Evolutionary conservation across 2,113 vertebrate genomes (phyloP), one percentile per base, ranked within the genome.

Genomic region (Amblyopsis rosae): DNA sequence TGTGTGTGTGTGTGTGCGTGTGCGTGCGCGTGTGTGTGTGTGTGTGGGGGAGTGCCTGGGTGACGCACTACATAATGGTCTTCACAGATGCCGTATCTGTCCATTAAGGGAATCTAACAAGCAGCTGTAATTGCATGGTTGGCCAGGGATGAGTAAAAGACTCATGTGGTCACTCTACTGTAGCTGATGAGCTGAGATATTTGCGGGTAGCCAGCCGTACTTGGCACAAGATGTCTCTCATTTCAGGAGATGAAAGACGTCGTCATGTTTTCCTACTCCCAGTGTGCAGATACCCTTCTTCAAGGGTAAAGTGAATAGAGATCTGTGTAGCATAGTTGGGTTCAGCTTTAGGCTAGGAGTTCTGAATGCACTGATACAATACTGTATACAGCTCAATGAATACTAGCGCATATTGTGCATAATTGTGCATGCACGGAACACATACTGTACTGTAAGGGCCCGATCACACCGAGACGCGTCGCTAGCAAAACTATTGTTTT

Each of bases 61-160:
- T 70, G 26, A 64, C 70, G 85, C 75, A 76, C 84, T 63, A 72
- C 79, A 70, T 88, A 89, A 92, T 91, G 86, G 75, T 84, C 80
- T 88, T 87, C 75, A 63, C 90, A 92, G 90, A 92, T 92, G 88
- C 86, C 73, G 67, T 85, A 77, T 82, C 72, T 73, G 87, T 82
- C 78, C 78, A 81, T 88, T 79, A 80, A 85, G 83, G 79, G 77
- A 80, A 82, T 86, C 82, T 88, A 90, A 91, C 70, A 82, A 88
- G 84, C 81, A 80, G 85, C 67, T 59, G 65, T 82, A 88, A 90
- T 86, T 77, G 84, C 76, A 75, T 64, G 85, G 70, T 82, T 84
- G 85, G 85, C 81, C 79, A 62, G 71, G 76, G 71, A 72, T 60
- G 73, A 88, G 81, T 59, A 55, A 67, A 73, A 60, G 70, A 46